Conservation (phyloP, 37 sponge, comb jelly and placozoan genomes). For the Eunapius fragilis region DNA sequence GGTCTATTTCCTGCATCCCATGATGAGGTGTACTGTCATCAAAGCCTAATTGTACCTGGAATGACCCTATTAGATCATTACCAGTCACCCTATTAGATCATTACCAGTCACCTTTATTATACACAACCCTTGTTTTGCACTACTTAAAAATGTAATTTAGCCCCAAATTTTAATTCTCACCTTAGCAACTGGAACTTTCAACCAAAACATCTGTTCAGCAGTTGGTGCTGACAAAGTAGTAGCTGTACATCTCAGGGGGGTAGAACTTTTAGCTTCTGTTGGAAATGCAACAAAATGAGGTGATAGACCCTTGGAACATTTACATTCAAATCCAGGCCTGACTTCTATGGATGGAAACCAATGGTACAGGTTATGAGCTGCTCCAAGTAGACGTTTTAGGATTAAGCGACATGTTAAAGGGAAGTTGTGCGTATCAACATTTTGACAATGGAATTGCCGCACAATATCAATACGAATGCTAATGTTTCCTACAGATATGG, state of each 20-base stretch:
- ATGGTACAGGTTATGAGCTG: neutral
- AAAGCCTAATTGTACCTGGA: too few species aligned
- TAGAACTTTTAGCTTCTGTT: neutral
- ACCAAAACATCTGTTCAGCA: conserved; percentile 9
- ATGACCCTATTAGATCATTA: too few species aligned
- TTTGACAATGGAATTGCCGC: neutral
- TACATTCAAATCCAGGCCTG: neutral
- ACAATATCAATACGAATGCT: conserved; percentile 20
- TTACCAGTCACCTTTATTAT: too few species aligned
- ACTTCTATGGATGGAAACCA: conserved; percentile 26
- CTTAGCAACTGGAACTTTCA: neutral
- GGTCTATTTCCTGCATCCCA: too few species aligned
- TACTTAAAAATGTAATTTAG: too few species aligned
- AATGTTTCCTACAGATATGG: neutral
- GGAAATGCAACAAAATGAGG: neutral
- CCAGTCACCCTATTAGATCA: too few species aligned
- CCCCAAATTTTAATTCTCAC: too few species aligned
- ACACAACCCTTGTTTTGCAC: too few species aligned
- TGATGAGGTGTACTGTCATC: too few species aligned
- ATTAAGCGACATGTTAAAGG: too few species aligned
- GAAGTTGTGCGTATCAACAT: too few species aligned
- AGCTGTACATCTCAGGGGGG: neutral
- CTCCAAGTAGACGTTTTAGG: too few species aligned
- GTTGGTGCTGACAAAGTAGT: neutral
- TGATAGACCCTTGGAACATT: neutral